Conservation (phyloP, 1,140 invertebrate genomes). For the Drosophila ambigua region DNA sequence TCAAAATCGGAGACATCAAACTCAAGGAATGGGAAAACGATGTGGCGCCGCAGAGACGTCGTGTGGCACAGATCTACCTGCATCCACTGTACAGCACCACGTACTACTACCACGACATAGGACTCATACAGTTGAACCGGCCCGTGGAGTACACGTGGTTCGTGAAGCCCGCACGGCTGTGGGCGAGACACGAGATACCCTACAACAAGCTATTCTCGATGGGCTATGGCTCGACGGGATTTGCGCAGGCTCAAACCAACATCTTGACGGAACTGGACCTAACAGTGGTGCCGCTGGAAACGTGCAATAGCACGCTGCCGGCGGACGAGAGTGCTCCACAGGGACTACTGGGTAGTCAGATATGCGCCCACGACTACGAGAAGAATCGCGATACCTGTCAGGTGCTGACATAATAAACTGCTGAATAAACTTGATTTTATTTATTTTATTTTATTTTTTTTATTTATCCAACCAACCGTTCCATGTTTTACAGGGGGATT, state of each 20-base stretch:
- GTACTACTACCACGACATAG: constrained; percentile 64
- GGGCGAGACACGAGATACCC: constrained; percentile 55
- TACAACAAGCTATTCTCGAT: constrained; percentile 57
- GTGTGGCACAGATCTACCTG: constrained; percentile 44
- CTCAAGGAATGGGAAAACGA: constrained; percentile 56
- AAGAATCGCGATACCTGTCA: constrained; percentile 72
- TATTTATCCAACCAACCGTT: no score
- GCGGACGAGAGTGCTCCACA: constrained; percentile 35
- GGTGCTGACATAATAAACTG: no score
- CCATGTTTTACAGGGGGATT: constrained; percentile 49
- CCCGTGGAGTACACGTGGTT: constrained; percentile 60
- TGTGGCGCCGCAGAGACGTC: constrained; percentile 43
- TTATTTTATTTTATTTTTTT: no score
- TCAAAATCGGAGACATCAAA: constrained; percentile 66
- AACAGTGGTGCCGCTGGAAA: constrained; percentile 40
- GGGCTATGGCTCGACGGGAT: constrained; percentile 67
- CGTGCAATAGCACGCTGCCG: constrained; percentile 55
- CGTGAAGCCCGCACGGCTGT: constrained; percentile 54
- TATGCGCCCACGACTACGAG: constrained; percentile 62
- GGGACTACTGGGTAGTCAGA: constrained; percentile 57
- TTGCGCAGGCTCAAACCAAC: constrained; percentile 61
- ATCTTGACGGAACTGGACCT: constrained; percentile 61
- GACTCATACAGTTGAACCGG: constrained; percentile 46
- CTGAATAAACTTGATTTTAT: background rate
- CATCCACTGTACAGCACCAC: constrained; percentile 54